Evolutionary conservation across 23 tunicate species (phyloP), one percentile per base, ranked within the genome.

Genomic region (Halocynthia aurantium): DNA sequence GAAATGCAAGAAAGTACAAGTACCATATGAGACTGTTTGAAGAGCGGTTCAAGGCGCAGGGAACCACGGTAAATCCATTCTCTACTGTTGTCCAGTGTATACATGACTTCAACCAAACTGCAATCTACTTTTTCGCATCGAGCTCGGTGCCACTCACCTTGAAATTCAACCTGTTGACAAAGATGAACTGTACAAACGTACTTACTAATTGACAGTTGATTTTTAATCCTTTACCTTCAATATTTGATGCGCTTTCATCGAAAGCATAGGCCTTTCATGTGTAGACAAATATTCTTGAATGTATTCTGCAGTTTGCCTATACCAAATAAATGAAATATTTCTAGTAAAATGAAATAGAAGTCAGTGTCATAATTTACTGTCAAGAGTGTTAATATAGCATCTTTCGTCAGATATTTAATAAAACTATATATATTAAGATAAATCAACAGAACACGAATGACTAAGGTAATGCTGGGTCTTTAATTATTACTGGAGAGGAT

Each of bases 11-110:
- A 19, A 68, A 15, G 19, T n/a, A 40, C 50, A 53, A 40, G 55
- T 56, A 74, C 78, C 8, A 13, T 54, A 20, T 74, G 78, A n/a
- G 55, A 56, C 22, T 74, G 78, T 50, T 74, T 74, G 18, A 50
- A 74, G 69, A 90, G 64, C 0, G 90, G 90, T 50, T 85, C 87
- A 50, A 90, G 72, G 6, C 97, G 69, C 71, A 82, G 58, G 7
- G 97, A 90, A 12, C 97, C 97, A n/a, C 97, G 80, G 61, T 90
- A 90, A 9, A 90, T 82, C 84, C 80, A 81, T 57, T 90, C 97
- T 62, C 77, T 81, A 76, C 87, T 85, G 76, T 72, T 85, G 62
- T 90, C 97, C n/a, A 83, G 76, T 18, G 76, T 67, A 61, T 90
- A 90, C 61, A 76, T 69, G 56, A 90, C 71, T 51, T 85, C 90